Evolutionary conservation across 2,797 vertebrate species (phyloP).

Genomic region (Crotalus adamanteus): DNA sequence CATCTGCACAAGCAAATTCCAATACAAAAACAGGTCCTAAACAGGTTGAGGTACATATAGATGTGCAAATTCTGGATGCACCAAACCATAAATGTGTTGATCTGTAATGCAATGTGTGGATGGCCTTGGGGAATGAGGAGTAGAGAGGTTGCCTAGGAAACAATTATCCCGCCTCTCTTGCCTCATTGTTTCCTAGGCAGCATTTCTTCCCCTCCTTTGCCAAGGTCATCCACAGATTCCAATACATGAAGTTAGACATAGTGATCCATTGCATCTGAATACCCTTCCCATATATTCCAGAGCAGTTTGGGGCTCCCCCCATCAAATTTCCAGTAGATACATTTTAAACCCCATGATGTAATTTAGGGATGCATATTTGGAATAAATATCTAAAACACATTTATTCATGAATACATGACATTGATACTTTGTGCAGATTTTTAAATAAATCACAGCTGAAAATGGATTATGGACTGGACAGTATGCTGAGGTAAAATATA

Average conservation of each 20-base stretch:
- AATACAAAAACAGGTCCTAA: neutral
- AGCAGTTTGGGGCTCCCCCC: neutral
- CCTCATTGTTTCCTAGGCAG: neutral
- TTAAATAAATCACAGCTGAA: neutral
- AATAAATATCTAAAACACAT: neutral
- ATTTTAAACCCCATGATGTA: neutral
- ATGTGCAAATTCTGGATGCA: neutral
- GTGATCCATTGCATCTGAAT: neutral
- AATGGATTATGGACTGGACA: neutral
- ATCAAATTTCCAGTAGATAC: neutral
- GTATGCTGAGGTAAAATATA: neutral
- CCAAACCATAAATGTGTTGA: neutral
- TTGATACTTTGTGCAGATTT: neutral
- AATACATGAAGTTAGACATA: neutral
- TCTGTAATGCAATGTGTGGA: neutral
- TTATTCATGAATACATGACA: neutral
- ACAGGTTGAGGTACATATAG: neutral
- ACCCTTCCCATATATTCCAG: neutral
- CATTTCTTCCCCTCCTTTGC: neutral
- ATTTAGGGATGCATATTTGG: neutral
- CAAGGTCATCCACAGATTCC: neutral
- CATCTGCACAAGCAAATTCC: neutral
- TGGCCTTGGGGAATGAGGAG: neutral
- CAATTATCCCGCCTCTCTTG: neutral
- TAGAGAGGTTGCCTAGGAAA: neutral